Percentiles rank a stretch among this genome's conserved stretches.
Evolutionary conservation across 2,797 vertebrate genomes (phyloP).

Genomic region (Rhincodon typus): DNA sequence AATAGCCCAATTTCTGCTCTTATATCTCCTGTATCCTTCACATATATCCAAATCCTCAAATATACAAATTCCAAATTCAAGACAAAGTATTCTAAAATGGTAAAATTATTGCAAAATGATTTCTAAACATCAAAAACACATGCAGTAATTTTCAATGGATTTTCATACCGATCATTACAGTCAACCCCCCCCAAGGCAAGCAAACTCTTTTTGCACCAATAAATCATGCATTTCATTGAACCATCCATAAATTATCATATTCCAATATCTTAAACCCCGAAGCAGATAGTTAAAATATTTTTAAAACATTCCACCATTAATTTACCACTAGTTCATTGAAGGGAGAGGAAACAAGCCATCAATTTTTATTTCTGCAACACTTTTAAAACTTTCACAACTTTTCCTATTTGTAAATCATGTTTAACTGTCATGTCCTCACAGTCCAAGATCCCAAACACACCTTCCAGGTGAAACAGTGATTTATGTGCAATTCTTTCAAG

Average conservation of each 20-base stretch:
- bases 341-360: background rate
- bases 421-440: no score
- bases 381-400: background rate
- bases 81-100: background rate
- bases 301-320: background rate
- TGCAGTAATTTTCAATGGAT: background rate
- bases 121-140: background rate
- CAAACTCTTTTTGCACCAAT: background rate
- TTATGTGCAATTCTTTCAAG: no score
- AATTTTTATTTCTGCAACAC: background rate
- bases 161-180: background rate
- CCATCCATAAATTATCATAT: conserved; percentile 12
- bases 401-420: background rate
- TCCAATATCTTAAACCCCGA: background rate
- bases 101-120: background rate
- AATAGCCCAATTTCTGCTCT: no score
- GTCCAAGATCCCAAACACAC: no score
- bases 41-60: background rate
- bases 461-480: no score
- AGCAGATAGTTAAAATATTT: conserved; percentile 1
- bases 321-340: background rate
- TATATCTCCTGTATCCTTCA: no score
- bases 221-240: background rate
- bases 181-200: background rate
- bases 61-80: background rate